Evolutionary conservation across 2,797 vertebrate species (phyloP).

Genomic region (Sebastolobus altivelis): DNA sequence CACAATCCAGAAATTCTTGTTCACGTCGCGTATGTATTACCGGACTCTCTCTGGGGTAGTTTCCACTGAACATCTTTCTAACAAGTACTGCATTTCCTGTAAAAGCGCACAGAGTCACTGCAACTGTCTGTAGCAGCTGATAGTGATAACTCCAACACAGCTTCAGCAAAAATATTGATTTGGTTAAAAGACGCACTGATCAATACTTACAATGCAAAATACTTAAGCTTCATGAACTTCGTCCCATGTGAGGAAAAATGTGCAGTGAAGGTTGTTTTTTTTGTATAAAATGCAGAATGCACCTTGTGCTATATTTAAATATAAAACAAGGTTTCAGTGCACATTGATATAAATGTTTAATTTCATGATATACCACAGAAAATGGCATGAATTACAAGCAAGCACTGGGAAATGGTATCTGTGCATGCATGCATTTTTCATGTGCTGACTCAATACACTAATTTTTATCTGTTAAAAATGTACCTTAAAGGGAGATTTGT

Average conservation of each 20-base stretch:
- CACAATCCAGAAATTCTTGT: constrained; percentile 79
- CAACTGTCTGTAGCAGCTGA: background rate
- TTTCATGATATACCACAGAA: background rate
- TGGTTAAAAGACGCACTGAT: background rate
- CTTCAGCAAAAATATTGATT: background rate
- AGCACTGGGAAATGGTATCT: constrained; percentile 7
- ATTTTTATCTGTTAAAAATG: no score
- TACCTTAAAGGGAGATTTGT: no score
- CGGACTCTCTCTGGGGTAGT: constrained; percentile 38
- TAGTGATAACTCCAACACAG: background rate
- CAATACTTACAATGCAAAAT: background rate
- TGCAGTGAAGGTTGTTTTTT: background rate
- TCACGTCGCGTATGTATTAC: constrained; percentile 38
- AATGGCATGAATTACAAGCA: background rate
- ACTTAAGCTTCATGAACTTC: background rate
- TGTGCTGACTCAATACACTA: background rate
- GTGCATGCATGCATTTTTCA: background rate
- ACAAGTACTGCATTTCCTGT: constrained; percentile 40
- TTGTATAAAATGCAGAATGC: background rate
- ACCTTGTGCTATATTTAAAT: background rate
- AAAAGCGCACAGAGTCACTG: background rate
- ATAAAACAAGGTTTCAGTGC: background rate
- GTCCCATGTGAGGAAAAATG: background rate
- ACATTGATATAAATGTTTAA: background rate
- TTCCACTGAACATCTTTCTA: constrained; percentile 50